Evolutionary conservation across 2,888 invertebrate genomes (phyloP).

Genomic region (Philopedon plagiatum): DNA sequence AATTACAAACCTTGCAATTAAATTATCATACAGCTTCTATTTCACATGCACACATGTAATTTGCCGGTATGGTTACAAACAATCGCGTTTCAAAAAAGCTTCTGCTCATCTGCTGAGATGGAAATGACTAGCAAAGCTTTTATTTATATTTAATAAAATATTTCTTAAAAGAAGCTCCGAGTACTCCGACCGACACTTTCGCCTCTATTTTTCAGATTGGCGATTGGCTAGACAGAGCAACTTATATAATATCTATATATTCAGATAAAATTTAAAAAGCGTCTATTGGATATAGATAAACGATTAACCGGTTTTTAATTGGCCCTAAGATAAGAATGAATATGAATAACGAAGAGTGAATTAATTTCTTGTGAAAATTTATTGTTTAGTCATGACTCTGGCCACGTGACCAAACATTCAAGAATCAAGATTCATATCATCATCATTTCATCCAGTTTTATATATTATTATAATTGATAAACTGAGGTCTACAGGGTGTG

Average conservation of each 20-base stretch:
- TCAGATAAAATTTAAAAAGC: not conserved
- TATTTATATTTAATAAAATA: not conserved
- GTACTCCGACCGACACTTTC: not conserved
- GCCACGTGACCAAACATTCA: not conserved
- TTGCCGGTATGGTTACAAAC: too few species aligned
- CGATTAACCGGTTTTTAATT: conserved; percentile 7
- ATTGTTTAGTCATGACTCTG: not conserved
- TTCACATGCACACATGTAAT: too few species aligned
- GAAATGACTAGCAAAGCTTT: not conserved
- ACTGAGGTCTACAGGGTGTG: too few species aligned
- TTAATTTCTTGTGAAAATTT: not conserved
- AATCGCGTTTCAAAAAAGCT: not conserved
- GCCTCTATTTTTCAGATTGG: not conserved
- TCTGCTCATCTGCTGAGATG: too few species aligned
- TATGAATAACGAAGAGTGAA: not conserved
- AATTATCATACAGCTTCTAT: too few species aligned
- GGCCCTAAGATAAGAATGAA: not conserved
- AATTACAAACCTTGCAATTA: too few species aligned
- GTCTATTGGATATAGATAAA: not conserved
- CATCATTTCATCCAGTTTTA: too few species aligned
- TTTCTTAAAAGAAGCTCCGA: not conserved
- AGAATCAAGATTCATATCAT: too few species aligned
- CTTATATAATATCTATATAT: not conserved
- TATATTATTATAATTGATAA: too few species aligned
- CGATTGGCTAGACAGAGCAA: not conserved